phyloP scores from a whole-genome alignment of 2,888 invertebrate genomes.

The Tribolium freemani region DNA sequence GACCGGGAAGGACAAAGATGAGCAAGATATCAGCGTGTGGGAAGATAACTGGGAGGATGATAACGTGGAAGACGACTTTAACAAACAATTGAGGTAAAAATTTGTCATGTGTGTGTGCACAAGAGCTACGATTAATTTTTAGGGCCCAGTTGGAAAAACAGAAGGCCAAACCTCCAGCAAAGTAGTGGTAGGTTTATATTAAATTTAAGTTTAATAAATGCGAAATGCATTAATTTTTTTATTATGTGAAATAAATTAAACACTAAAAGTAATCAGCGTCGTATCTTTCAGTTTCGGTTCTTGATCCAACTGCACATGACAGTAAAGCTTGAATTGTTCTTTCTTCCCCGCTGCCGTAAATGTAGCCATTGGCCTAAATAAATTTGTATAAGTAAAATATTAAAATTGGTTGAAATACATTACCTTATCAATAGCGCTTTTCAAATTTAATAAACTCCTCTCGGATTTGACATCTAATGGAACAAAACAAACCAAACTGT shows the following conservation, averaged over 20 bases:
- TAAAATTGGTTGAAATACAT: neutral
- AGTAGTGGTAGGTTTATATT: constrained; percentile 44
- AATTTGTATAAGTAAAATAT: constrained; percentile 36
- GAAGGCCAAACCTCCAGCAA: constrained; percentile 65
- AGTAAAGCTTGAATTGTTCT: constrained; percentile 85
- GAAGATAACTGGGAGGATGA: constrained; percentile 99
- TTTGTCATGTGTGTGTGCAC: neutral
- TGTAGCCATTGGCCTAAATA: constrained; percentile 80
- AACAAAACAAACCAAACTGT: constrained; percentile 89
- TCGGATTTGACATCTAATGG: constrained; percentile 85
- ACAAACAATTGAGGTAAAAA: constrained; percentile 88
- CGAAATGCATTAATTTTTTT: too few species aligned
- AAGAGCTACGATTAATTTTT: constrained; percentile 58
- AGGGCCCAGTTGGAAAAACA: constrained; percentile 79
- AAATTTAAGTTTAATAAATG: constrained; percentile 5
- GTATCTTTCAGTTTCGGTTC: constrained; percentile 69
- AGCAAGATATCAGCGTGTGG: constrained; percentile 98
- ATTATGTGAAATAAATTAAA: too few species aligned
- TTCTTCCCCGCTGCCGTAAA: constrained; percentile 90
- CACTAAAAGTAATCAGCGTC: constrained; percentile 64
- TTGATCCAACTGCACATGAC: constrained; percentile 86
- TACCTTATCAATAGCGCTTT: constrained; percentile 86
- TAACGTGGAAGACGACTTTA: constrained; percentile 98
- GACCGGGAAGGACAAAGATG: constrained; percentile 89
- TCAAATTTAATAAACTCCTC: constrained; percentile 80